Evolutionary conservation across 1,140 invertebrate species (phyloP).

Genomic region (Heliconius nattereri): DNA sequence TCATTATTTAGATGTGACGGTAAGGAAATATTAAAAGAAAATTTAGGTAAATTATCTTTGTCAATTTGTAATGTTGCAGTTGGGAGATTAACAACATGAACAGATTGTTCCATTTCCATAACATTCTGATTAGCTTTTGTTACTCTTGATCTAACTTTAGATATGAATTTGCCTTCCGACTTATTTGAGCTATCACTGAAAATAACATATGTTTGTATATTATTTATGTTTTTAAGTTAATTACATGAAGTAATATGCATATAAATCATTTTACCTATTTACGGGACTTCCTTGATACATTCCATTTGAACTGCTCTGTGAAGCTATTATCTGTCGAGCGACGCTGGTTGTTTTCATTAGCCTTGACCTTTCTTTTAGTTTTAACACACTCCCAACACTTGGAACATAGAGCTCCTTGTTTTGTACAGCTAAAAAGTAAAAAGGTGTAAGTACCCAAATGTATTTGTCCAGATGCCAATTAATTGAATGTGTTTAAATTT

Average conservation of each 20-base stretch:
- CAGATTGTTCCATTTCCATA: slow-evolving; percentile 60
- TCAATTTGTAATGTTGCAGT: slow-evolving; percentile 84
- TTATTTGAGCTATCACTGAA: slow-evolving; percentile 40
- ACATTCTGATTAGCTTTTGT: slow-evolving; percentile 61
- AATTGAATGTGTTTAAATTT: too few species aligned
- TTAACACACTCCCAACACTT: slow-evolving; percentile 74
- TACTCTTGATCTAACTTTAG: slow-evolving; percentile 75
- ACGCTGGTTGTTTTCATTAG: slow-evolving; percentile 84
- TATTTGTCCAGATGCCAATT: too few species aligned
- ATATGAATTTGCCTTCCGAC: slow-evolving; percentile 53
- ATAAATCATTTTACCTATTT: background rate
- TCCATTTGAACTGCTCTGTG: slow-evolving; percentile 66
- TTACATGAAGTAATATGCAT: background rate
- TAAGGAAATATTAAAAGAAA: slow-evolving; percentile 47
- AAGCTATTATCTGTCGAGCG: slow-evolving; percentile 84
- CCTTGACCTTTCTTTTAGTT: slow-evolving; percentile 82
- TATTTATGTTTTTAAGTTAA: background rate
- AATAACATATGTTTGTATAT: slow-evolving; percentile 7
- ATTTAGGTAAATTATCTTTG: slow-evolving; percentile 67
- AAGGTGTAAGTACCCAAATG: too few species aligned
- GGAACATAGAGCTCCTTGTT: slow-evolving; percentile 63
- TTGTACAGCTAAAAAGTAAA: slow-evolving; percentile 56
- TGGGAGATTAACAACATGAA: slow-evolving; percentile 82
- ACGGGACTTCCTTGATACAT: background rate
- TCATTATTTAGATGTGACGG: slow-evolving; percentile 10